Evolutionary conservation across 2,888 invertebrate genomes (phyloP), one percentile per base, ranked within the genome.

Genomic region (Dolichomitus sp.): DNA sequence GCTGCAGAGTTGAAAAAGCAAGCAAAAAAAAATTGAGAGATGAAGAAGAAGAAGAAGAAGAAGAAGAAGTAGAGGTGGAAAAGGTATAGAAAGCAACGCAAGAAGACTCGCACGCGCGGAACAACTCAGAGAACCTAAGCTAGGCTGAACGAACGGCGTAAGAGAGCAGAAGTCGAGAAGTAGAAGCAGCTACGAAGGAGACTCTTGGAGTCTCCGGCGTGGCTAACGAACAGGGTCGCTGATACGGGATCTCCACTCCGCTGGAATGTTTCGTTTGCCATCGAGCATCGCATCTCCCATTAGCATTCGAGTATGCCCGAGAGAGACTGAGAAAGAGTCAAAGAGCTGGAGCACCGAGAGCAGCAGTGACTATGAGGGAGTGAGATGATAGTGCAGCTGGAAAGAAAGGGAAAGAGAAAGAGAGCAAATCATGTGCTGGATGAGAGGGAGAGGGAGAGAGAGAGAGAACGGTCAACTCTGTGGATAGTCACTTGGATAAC

Each of bases 281-380:
- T 90, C 89, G 90, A 88, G 88, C 87, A 90, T 90, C 90, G 89
- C 88, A 90, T 90, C 90, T 90, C 88, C 88, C 89, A 91, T 91
- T 91, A 91, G 91, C 90, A 90, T 91, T 89, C 87, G 86, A 87
- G 86, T 81, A 86, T 80, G 84, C 86, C 86, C 79, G 85, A 83
- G 84, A 82, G 85, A 79, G 79, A 57, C 12, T n/a, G 68, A 54
- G 48, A 27, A 59, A 52, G 63, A 68, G 78, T 59, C 63, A 79
- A 70, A 66, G 78, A 78, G 83, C 75, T 61, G 70, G 70, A 69
- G 68, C 73, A 80, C 50, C 72, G 48, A 74, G 61, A 59, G 61
- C 76, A 59, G 54, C 76, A 69, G 70, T 75, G 69, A 74, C 61
- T 77, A 54, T 68, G 72, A 75, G 48, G 48, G 66, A 59, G 48